These are phyloP conservation scores for Rhinopithecus roxellana DNA, from an alignment of 2,113 vertebrate species.

Conservation along the genomic window DNA sequence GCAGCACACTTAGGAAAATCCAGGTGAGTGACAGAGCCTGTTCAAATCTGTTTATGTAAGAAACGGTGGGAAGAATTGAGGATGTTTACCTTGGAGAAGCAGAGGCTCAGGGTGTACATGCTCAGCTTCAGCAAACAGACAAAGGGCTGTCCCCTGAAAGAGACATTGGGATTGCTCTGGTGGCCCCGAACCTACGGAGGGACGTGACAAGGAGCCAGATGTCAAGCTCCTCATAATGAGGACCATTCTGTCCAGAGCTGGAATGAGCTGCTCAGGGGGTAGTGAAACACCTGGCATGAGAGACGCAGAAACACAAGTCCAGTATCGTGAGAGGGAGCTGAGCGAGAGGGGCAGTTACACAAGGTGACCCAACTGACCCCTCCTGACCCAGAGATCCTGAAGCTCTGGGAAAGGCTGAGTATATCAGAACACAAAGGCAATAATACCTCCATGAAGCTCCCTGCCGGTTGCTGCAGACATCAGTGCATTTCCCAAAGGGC, in stretches of 20 bases:
- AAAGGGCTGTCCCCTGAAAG: not conserved
- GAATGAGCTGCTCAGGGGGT: not conserved
- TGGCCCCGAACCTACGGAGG: not conserved
- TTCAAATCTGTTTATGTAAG: not conserved
- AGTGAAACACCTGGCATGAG: rapidly evolving
- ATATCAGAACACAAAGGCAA: not conserved
- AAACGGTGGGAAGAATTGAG: not conserved
- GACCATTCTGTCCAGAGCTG: not conserved
- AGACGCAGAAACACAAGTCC: not conserved
- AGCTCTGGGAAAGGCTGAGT: not conserved
- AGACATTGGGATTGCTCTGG: not conserved
- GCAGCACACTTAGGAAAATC: not conserved
- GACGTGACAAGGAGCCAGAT: not conserved
- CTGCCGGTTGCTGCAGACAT: not conserved
- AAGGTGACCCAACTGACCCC: no score
- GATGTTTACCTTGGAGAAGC: not conserved
- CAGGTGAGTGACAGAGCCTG: not conserved
- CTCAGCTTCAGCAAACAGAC: not conserved
- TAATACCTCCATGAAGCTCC: not conserved
- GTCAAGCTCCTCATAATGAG: not conserved
- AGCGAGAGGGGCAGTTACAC: not conserved
- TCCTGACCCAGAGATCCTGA: not conserved
- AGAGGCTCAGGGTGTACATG: not conserved
- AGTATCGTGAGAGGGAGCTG: rapidly evolving
- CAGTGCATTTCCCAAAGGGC: not conserved